These are phyloP conservation scores for Zoanthus gigantus DNA, from an alignment of 92 coral and sea anemone species.

Conservation along the genomic window DNA sequence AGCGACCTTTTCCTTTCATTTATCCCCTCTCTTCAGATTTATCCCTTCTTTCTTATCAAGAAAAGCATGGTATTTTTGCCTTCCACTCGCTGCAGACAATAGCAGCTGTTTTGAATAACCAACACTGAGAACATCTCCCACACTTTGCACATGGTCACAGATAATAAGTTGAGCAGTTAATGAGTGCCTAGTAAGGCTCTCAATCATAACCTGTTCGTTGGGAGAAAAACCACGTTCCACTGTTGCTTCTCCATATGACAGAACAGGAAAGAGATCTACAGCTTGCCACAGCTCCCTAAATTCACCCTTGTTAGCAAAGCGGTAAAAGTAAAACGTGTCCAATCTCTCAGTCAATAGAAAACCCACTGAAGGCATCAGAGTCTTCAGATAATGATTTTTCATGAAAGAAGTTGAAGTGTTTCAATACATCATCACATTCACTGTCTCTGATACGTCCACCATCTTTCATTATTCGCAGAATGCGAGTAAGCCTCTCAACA, in stretches of 20 bases:
- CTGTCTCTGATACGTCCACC: constrained; percentile 50
- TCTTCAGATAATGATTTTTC: constrained; percentile 46
- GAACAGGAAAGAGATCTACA: constrained; percentile 44
- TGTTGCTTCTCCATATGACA: constrained; percentile 53
- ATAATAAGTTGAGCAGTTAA: constrained; percentile 26
- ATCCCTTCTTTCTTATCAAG: neutral
- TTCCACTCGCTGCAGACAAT: constrained; percentile 33
- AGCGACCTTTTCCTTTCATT: constrained; percentile 36
- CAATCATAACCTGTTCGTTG: constrained; percentile 35
- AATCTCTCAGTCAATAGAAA: constrained; percentile 47
- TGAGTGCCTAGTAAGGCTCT: constrained; percentile 30
- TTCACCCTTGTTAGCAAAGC: constrained; percentile 53
- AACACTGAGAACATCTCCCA: constrained; percentile 45
- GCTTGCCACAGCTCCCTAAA: constrained; percentile 55
- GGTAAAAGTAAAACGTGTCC: constrained; percentile 58
- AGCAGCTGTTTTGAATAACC: constrained; percentile 31
- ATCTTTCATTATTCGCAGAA: constrained; percentile 50
- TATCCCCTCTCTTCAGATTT: constrained; percentile 14
- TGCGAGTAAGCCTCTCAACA: constrained; percentile 45
- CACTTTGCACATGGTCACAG: constrained; percentile 22
- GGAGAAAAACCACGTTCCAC: constrained; percentile 37
- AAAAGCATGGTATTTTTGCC: constrained; percentile 39
- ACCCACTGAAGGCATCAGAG: constrained; percentile 50
- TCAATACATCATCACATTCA: constrained; percentile 53
- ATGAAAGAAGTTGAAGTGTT: constrained; percentile 2